Base-by-base conservation (phyloP, 2,888 invertebrate genomes). In the Helobdella robusta region DNA sequence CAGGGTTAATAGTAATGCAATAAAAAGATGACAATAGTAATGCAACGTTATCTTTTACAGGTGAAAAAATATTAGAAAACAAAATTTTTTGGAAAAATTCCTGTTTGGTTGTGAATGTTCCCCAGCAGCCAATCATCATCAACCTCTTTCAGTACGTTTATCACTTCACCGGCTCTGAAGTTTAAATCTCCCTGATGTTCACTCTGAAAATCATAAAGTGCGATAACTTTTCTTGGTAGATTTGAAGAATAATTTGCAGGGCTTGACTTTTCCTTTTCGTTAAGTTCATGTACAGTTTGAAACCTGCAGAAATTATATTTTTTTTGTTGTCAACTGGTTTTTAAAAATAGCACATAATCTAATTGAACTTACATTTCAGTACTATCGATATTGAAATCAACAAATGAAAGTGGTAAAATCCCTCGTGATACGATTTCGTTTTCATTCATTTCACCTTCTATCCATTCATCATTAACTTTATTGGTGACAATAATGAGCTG, bases 111-210 rank as follows among this genome's bases (percentile, higher is more conserved):
- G 64, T 84, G 84, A 64, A 86, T 79, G 72, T 84, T 84, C 5
- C 91, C 91, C 75, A 84, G 85, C 70, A 87, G 80, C 91, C 91
- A 92, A 71, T 89, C 89, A 36, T 84, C 83, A 75, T 89, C 88
- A 32, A 89, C 82, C 73, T 84, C 83, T 73, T 84, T 83, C 72
- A 86, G 77, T 73, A 91, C 79, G 71, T 85, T 83, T 67, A 92
- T 86, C 70, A 84, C 83, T 72, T 90, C 86, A 72, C 86, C 85
- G 64, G 83, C 83, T 89, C 6, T 20, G 44, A 62, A 62, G 20
- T 23, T 48, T 50, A 62, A 20, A 46, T 62, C 62, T 4, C 62
- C 62, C 6, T 23, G 50, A n/a, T 62, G 48, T 32, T 48, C 48
- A 18, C 50, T 23, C 28, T 30, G 44, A 50, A 62, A 62, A 30